Conservation (phyloP, 2,113 vertebrate species). For the Cavia aperea region DNA sequence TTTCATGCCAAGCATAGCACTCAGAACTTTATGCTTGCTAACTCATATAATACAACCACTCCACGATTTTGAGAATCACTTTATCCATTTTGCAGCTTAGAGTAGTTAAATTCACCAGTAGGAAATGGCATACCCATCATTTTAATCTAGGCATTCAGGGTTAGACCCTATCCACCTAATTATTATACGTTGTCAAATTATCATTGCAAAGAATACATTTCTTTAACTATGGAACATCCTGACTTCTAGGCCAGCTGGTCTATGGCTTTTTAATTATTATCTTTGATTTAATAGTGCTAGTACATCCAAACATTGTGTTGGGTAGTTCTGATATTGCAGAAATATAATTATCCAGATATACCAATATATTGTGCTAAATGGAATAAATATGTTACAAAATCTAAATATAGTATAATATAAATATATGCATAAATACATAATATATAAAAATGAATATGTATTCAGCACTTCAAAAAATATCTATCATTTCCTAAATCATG, state of each 20-base stretch:
- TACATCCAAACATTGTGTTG: background rate
- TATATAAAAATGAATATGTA: background rate
- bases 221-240: background rate
- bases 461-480: background rate
- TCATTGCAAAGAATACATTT: background rate
- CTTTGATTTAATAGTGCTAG: background rate
- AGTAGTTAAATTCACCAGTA: background rate
- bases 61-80: background rate
- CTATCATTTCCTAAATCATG: background rate
- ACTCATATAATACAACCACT: background rate
- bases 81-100: background rate
- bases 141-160: background rate
- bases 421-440: background rate
- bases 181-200: slow-evolving; percentile 14
- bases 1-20: background rate
- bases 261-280: background rate
- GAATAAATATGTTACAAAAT: background rate
- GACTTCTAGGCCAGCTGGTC: background rate
- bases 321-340: background rate
- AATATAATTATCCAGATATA: background rate
- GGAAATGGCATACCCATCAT: background rate
- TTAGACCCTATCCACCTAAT: background rate
- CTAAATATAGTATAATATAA: background rate
- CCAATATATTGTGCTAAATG: background rate
- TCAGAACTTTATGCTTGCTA: background rate